Evolutionary conservation across 2,797 vertebrate genomes (phyloP).

Genomic region (Threskiornis aethiopicus): DNA sequence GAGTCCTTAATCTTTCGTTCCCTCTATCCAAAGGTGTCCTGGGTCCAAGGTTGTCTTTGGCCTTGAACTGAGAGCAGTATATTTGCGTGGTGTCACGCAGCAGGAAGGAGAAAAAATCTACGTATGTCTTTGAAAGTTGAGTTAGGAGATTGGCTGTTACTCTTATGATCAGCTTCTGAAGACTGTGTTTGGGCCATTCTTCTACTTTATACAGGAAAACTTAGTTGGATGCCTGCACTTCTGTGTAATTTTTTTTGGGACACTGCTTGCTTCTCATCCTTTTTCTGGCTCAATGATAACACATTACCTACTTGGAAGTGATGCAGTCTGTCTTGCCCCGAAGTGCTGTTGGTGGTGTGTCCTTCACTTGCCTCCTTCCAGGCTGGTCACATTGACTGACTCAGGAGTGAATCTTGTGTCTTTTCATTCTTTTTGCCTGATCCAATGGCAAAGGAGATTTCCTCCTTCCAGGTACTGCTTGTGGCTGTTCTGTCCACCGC

Average conservation of each 20-base stretch:
- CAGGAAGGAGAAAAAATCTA: background rate
- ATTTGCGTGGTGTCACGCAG: background rate
- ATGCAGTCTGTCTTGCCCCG: background rate
- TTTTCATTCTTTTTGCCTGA: background rate
- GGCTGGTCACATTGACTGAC: background rate
- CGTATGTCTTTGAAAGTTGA: background rate
- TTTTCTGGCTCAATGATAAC: background rate
- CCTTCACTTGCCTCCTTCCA: background rate
- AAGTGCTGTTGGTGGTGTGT: background rate
- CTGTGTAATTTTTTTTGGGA: background rate
- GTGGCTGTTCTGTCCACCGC: background rate
- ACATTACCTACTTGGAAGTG: background rate
- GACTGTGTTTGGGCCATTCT: background rate
- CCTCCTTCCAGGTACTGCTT: background rate
- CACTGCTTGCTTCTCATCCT: background rate
- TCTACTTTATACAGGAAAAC: background rate
- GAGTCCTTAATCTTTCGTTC: background rate
- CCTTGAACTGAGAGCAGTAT: background rate
- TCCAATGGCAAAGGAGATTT: background rate
- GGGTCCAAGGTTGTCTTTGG: background rate
- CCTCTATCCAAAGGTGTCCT: background rate
- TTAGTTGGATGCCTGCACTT: background rate
- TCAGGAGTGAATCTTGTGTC: background rate
- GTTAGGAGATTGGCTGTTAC: background rate
- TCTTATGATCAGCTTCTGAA: background rate